phyloP scores from a whole-genome alignment of 2,888 invertebrate genomes.

The Acronicta leporina region DNA sequence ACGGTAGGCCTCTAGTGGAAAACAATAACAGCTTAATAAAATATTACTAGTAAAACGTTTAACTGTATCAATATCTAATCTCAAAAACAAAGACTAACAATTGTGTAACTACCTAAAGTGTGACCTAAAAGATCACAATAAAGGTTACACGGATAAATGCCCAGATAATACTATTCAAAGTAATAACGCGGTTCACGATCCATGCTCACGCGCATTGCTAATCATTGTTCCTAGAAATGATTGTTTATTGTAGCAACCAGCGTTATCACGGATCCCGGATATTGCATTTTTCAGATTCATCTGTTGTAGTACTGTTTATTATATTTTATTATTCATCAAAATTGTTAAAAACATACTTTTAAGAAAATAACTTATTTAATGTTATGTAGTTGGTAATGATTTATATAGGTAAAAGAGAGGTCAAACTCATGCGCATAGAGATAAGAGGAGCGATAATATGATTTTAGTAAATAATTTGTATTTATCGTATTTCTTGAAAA shows the following conservation, averaged over 20 bases:
- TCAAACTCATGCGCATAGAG: not conserved
- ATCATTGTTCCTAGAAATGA: constrained; percentile 50
- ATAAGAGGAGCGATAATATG: not conserved
- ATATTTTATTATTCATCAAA: not conserved
- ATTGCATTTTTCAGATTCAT: constrained; percentile 15
- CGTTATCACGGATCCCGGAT: constrained; percentile 37
- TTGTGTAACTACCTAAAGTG: constrained; percentile 14
- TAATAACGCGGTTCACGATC: constrained; percentile 47
- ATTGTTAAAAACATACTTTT: not conserved
- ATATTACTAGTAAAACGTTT: not conserved
- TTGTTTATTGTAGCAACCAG: constrained; percentile 35
- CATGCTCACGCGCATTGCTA: constrained; percentile 46
- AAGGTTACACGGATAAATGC: constrained; percentile 23
- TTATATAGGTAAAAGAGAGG: not conserved
- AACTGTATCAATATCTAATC: not conserved
- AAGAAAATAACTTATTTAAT: not conserved
- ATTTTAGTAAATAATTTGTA: no score
- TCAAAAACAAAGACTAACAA: constrained; percentile 3
- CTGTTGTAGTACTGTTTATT: not conserved
- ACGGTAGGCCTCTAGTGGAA: not conserved
- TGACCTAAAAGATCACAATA: constrained; percentile 20
- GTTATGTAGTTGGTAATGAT: not conserved
- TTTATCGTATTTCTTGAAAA: no score
- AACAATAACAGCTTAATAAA: not conserved
- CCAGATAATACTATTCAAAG: constrained; percentile 38